These are phyloP conservation scores for Podarcis raffonei DNA, from an alignment of 2,113 vertebrate species.

Conservation along the genomic window DNA sequence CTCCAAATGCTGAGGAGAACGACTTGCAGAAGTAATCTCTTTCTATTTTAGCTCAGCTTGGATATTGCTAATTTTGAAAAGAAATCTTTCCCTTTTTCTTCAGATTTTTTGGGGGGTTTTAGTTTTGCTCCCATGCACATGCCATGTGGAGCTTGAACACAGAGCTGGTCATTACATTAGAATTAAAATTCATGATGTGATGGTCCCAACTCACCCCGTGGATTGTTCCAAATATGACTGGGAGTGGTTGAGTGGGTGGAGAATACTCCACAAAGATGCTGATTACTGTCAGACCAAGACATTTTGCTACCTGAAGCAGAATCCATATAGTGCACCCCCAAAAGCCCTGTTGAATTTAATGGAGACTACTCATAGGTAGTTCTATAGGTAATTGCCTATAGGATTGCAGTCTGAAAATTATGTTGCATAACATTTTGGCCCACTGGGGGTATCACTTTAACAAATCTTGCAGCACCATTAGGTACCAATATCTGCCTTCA, in stretches of 20 bases:
- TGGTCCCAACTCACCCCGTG: no score
- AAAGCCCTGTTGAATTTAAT: no score
- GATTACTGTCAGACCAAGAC: background rate
- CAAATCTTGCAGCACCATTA: background rate
- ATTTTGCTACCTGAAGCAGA: background rate
- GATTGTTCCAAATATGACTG: background rate
- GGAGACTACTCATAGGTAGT: no score
- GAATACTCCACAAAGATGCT: background rate
- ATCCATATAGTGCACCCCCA: background rate
- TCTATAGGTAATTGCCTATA: no score
- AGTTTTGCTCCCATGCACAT: background rate
- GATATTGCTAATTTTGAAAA: background rate
- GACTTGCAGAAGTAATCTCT: background rate
- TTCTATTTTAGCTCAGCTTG: background rate
- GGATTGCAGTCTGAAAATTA: no score
- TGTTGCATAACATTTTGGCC: no score
- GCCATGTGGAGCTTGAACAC: background rate
- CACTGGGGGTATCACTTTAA: background rate
- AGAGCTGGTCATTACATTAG: background rate
- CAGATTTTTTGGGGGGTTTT: background rate
- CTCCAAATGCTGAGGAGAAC: slow-evolving; percentile 34
- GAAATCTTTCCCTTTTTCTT: background rate
- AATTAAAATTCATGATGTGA: background rate
- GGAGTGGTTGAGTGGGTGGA: no score
- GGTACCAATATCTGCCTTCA: background rate